Evolutionary conservation across 2,888 invertebrate genomes (phyloP), one percentile per base, ranked within the genome.

Genomic region (Azorinus chamasolen): DNA sequence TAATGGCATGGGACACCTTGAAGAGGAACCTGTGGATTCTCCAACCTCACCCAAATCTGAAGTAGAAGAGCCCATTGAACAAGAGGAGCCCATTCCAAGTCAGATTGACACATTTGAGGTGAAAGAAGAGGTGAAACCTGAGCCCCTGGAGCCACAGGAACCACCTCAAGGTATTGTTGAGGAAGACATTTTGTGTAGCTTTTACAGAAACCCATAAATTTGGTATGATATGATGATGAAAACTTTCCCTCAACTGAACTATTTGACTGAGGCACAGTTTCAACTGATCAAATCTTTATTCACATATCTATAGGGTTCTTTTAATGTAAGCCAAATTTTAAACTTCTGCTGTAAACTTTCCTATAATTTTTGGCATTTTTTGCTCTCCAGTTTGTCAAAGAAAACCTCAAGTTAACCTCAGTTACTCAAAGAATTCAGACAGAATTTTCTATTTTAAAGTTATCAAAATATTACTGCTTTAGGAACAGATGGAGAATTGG

Each of bases 121-220:
- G 46, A 72, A 86, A 51, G 86, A 86, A 57, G 77, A 83, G 39
- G 61, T 65, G 14, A 83, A 83, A 27, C 74, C 77, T 22, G 84
- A 85, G 50, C 55, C 69, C 8, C 68, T 80, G 48, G 93, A 92
- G 76, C 90, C 92, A 50, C 94, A 83, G 50, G 78, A 73, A 10
- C 80, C 71, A 18, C 59, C 64, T 12, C 74, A 58, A 63, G 71
- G 73, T 74, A 58, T 20, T 41, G 4, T 57, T 32, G 32, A 10
- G 32, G 32, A 4, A 32, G 32, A 32, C 32, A 32, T 6, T 6
- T 32, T 32, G 4, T 10, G 4, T 6, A 32, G 10, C 32, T 32
- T 32, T 32, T 32, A 4, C 32, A 32, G 10, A 32, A 32, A 32
- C 4, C 4, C 32, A 78, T 25, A 45, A 20, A 53, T 55, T 18